These are phyloP conservation scores for Catostomus latipinnis DNA, from an alignment of 2,797 vertebrate genomes.

Conservation along the genomic window DNA sequence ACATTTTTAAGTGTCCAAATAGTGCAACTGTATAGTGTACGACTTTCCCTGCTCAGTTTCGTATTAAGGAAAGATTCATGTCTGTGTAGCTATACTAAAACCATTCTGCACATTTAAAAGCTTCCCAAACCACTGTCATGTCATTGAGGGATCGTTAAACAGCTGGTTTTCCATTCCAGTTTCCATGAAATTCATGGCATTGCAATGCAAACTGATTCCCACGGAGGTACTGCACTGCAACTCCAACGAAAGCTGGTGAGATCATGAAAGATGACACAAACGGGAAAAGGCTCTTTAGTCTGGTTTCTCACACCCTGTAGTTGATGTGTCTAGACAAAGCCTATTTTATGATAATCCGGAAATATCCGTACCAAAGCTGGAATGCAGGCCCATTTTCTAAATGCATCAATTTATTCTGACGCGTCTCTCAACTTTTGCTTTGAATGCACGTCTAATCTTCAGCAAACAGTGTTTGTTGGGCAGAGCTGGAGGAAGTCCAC, in stretches of 20 bases:
- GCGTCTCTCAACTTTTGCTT: background rate
- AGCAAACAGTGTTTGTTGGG: background rate
- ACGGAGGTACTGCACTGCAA: constrained; percentile 6
- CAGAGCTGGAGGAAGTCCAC: constrained; percentile 11
- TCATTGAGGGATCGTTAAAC: background rate
- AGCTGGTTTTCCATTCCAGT: background rate
- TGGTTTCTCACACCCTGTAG: too few species aligned
- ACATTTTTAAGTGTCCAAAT: too few species aligned
- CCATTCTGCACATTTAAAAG: too few species aligned
- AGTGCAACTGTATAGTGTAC: too few species aligned
- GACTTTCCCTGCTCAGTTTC: background rate
- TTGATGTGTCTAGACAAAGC: constrained; percentile 13
- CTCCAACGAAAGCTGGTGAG: constrained; percentile 16
- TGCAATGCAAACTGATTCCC: constrained; percentile 19
- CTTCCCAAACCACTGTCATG: background rate
- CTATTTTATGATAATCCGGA: constrained; percentile 27
- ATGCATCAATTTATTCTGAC: background rate
- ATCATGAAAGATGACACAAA: constrained; percentile 6
- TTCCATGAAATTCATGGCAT: background rate
- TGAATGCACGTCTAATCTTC: constrained; percentile 22
- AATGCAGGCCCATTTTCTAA: background rate
- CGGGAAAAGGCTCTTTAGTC: too few species aligned
- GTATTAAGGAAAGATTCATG: background rate
- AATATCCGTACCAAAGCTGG: constrained; percentile 8
- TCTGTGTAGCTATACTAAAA: background rate